phyloP scores from a whole-genome alignment of 2,888 invertebrate species.

The Orgyia antiqua region DNA sequence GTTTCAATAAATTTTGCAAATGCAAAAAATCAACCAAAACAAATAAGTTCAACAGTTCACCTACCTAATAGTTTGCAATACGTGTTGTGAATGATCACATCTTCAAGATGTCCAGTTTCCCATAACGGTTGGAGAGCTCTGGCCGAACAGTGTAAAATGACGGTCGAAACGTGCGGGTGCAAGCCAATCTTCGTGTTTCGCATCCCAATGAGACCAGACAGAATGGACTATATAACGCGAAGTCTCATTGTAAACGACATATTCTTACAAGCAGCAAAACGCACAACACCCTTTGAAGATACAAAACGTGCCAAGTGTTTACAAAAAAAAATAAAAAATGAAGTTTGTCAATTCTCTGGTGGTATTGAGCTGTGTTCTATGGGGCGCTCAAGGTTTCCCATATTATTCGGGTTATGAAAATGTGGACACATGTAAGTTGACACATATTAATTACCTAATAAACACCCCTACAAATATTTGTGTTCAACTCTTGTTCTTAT shows the following conservation, averaged over 20 bases:
- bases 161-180: constrained; percentile 45
- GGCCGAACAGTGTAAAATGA: constrained; percentile 53
- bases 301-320: constrained; percentile 31
- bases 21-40: constrained; percentile 36
- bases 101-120: constrained; percentile 49
- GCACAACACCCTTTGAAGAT: constrained; percentile 41
- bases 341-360: constrained; percentile 40
- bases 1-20: no score
- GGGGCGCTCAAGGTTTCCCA: constrained; percentile 51
- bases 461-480: no score
- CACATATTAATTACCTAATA: no score
- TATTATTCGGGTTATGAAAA: constrained; percentile 62
- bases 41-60: constrained; percentile 46
- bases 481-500: no score
- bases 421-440: constrained; percentile 60
- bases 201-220: constrained; percentile 62
- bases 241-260: constrained; percentile 37
- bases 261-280: constrained; percentile 40
- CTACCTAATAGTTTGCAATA: constrained; percentile 32
- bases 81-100: constrained; percentile 53
- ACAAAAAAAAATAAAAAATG: constrained; percentile 32
- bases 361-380: constrained; percentile 44
- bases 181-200: constrained; percentile 43
- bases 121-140: constrained; percentile 60
- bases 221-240: constrained; percentile 62